These are phyloP conservation scores for Zhengitettix transpicula DNA, from an alignment of 2,888 invertebrate species.

Conservation along the genomic window DNA sequence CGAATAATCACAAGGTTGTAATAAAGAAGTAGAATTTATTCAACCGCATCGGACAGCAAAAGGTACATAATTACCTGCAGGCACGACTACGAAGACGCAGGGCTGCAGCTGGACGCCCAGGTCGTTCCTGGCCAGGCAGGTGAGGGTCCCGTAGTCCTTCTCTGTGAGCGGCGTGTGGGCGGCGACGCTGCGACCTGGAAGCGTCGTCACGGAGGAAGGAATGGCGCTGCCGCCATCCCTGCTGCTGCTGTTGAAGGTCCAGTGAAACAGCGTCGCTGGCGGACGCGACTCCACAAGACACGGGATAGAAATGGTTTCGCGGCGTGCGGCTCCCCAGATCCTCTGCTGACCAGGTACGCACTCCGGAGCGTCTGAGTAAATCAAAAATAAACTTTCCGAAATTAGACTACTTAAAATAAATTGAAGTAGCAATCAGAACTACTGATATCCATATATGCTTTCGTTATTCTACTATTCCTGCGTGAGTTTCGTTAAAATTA, in stretches of 20 bases:
- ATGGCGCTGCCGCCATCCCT: not conserved
- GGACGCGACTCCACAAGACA: conserved; percentile 26
- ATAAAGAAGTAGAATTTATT: too few species aligned
- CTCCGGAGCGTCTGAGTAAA: conserved; percentile 15
- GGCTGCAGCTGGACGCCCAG: conserved; percentile 15
- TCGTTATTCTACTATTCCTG: too few species aligned
- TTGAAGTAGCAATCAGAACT: too few species aligned
- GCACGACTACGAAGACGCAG: conserved; percentile 17
- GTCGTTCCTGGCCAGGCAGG: conserved; percentile 16
- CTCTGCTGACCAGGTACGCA: conserved; percentile 15
- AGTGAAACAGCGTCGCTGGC: conserved; percentile 19
- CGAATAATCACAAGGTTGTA: too few species aligned
- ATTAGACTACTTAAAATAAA: too few species aligned
- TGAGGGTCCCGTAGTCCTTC: conserved; percentile 16
- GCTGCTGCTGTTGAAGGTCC: conserved; percentile 25
- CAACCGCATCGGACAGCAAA: too few species aligned
- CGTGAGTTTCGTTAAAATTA: too few species aligned
- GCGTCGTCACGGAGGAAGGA: conserved; percentile 13
- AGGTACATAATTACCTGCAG: conserved; percentile 26
- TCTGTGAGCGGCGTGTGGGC: conserved; percentile 23
- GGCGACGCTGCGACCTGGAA: conserved; percentile 18
- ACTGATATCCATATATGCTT: too few species aligned
- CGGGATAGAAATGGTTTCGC: conserved; percentile 14
- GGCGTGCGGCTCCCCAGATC: conserved; percentile 16
- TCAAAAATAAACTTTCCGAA: too few species aligned